Evolutionary conservation across 2,888 invertebrate genomes (phyloP).

Genomic region (Apamea sordens): DNA sequence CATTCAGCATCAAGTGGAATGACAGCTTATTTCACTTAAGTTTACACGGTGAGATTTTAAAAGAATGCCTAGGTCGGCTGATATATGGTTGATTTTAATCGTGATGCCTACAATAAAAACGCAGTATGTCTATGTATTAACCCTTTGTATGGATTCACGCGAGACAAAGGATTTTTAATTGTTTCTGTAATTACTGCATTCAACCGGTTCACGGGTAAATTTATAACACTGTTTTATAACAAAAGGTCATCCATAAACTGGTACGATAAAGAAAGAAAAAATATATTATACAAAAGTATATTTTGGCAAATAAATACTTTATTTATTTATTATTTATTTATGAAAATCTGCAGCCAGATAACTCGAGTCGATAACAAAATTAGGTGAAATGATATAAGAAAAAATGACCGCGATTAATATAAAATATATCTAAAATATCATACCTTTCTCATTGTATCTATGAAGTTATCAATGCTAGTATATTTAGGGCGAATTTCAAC

Average conservation of each 20-base stretch:
- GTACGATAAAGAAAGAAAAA: background rate
- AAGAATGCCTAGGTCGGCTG: too few species aligned
- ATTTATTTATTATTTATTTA: too few species aligned
- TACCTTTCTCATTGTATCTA: slow-evolving; percentile 39
- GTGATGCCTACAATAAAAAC: background rate
- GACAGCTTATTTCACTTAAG: background rate
- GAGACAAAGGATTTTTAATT: background rate
- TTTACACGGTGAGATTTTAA: background rate
- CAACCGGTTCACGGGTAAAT: background rate
- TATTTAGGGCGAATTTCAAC: slow-evolving; percentile 1
- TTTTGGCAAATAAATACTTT: too few species aligned
- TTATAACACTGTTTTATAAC: background rate
- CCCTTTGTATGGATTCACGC: background rate
- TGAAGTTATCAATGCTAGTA: slow-evolving; percentile 32
- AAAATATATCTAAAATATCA: background rate
- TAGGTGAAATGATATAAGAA: slow-evolving; percentile 40
- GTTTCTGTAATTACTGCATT: background rate
- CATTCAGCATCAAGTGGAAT: background rate
- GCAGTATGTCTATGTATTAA: too few species aligned
- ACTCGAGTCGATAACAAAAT: slow-evolving; percentile 24
- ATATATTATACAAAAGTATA: background rate
- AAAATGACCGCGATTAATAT: slow-evolving; percentile 9
- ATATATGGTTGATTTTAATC: background rate
- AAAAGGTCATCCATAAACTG: background rate
- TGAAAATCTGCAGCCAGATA: slow-evolving; percentile 36